These are phyloP conservation scores for Campylomormyrus numenius DNA, from an alignment of 2,113 vertebrate species.

Conservation along the genomic window DNA sequence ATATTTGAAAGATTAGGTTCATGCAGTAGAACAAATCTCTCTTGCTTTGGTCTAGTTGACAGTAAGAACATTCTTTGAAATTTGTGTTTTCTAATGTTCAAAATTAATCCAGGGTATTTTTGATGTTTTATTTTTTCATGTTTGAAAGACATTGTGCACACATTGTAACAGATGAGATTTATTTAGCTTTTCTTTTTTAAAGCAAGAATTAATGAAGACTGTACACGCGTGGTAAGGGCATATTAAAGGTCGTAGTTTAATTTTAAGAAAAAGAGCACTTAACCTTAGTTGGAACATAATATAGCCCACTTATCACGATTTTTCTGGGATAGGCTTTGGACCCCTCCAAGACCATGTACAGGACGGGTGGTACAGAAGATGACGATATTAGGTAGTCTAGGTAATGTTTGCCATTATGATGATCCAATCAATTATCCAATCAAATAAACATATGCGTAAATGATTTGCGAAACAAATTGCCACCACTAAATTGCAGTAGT, in stretches of 20 bases:
- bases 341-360: background rate
- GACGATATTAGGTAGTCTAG: background rate
- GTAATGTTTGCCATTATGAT: background rate
- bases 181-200: background rate
- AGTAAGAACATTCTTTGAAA: background rate
- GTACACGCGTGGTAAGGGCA: background rate
- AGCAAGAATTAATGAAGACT: background rate
- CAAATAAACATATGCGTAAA: background rate
- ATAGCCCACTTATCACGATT: background rate
- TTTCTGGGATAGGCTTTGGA: background rate
- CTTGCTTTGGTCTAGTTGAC: background rate
- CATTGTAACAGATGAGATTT: background rate
- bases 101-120: background rate
- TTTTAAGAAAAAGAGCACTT: background rate
- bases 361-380: background rate
- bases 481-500: background rate
- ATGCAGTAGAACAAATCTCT: background rate
- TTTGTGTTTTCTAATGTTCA: slow-evolving; percentile 6
- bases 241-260: background rate
- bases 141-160: background rate
- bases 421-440: background rate
- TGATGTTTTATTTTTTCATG: background rate
- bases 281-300: background rate
- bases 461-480: background rate
- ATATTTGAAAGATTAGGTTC: background rate